Evolutionary conservation across 2,113 vertebrate species (phyloP).

Genomic region (Tursiops truncatus): DNA sequence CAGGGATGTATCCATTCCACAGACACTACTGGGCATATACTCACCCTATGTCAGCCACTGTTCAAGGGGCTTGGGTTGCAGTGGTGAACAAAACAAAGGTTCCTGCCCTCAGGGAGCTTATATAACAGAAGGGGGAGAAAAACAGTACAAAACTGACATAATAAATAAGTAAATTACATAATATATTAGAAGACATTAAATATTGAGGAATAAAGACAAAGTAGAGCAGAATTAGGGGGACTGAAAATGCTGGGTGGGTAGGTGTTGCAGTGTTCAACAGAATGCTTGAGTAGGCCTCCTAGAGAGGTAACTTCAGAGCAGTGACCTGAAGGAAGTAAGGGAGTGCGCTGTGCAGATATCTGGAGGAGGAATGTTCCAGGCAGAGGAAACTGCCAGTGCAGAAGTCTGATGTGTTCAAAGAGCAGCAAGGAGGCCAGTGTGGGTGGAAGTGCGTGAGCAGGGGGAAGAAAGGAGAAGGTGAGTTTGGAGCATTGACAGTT

Average conservation of each 20-base stretch:
- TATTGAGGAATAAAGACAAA: neutral
- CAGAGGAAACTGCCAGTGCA: neutral
- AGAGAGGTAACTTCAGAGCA: neutral
- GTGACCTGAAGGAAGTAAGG: neutral
- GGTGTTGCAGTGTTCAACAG: neutral
- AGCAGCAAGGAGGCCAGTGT: neutral
- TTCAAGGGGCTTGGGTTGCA: neutral
- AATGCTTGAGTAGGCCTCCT: neutral
- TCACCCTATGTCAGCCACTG: neutral
- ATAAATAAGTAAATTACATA: neutral
- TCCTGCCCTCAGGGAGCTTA: neutral
- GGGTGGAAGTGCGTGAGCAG: neutral
- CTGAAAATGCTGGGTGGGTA: neutral
- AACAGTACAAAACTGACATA: neutral
- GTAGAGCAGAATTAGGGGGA: neutral
- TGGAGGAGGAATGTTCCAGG: neutral
- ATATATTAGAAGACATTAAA: neutral
- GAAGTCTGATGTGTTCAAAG: neutral
- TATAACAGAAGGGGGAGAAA: neutral
- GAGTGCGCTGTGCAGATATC: neutral
- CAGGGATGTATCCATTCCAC: neutral
- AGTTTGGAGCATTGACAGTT: neutral
- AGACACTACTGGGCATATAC: neutral
- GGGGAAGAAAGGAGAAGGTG: neutral
- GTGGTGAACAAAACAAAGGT: neutral